Evolutionary conservation across 2,888 invertebrate genomes (phyloP).

Genomic region (Morinoia aosen): DNA sequence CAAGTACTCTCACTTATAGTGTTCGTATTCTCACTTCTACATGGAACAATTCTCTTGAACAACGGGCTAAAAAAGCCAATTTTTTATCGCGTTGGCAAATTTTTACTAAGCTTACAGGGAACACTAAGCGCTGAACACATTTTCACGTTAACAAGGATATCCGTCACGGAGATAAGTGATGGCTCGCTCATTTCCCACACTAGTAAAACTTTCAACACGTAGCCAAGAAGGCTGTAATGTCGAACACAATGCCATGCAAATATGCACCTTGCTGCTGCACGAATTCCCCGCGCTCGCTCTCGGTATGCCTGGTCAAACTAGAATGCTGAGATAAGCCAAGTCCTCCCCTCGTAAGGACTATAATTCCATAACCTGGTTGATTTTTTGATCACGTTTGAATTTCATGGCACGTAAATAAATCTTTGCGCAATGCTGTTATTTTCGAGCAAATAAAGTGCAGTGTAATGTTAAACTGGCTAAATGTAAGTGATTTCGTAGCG

Average conservation of each 20-base stretch:
- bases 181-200: slow-evolving; percentile 42
- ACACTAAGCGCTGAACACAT: neutral
- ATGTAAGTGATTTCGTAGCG: slow-evolving; percentile 46
- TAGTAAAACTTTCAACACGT: slow-evolving; percentile 51
- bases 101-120: neutral
- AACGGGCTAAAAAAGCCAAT: neutral
- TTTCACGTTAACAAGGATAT: slow-evolving; percentile 27
- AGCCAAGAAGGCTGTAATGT: slow-evolving; percentile 31
- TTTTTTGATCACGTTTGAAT: slow-evolving; percentile 46
- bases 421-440: slow-evolving; percentile 7
- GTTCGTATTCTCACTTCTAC: neutral
- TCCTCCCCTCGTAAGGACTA: slow-evolving; percentile 17
- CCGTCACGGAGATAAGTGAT: neutral
- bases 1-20: neutral
- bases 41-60: neutral
- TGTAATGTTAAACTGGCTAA: slow-evolving; percentile 41
- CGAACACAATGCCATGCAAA: slow-evolving; percentile 43
- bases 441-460: slow-evolving; percentile 36
- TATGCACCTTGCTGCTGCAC: slow-evolving; percentile 53
- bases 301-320: slow-evolving; percentile 47
- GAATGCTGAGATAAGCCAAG: slow-evolving; percentile 42
- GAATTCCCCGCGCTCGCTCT: slow-evolving; percentile 20
- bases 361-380: slow-evolving; percentile 49
- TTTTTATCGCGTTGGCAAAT: neutral
- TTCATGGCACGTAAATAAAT: slow-evolving; percentile 28